phyloP scores from a whole-genome alignment of 2,888 invertebrate genomes.

The Plusia festucae region DNA sequence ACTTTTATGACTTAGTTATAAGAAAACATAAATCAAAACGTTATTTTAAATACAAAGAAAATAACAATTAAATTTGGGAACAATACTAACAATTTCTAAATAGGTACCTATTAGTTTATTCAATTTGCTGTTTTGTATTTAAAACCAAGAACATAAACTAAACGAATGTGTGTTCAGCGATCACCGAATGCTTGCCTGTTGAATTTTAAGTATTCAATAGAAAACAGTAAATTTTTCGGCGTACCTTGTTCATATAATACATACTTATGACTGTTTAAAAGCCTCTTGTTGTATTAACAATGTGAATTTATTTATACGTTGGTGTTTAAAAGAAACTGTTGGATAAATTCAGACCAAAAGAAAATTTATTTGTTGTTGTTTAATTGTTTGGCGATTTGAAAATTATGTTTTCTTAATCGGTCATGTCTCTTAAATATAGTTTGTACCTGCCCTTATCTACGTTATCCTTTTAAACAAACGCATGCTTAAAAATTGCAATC shows the following conservation, averaged over 20 bases:
- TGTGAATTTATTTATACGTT: background rate
- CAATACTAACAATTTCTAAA: constrained; percentile 8
- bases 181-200: constrained; percentile 36
- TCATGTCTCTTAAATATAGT: no score
- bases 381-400: no score
- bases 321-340: background rate
- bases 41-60: background rate
- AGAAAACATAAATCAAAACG: background rate
- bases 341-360: no score
- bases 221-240: constrained; percentile 36
- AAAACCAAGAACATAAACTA: constrained; percentile 31
- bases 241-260: constrained; percentile 21
- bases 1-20: background rate
- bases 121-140: constrained; percentile 43
- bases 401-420: no score
- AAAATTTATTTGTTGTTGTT: no score
- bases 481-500: no score
- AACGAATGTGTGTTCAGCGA: constrained; percentile 40
- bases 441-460: no score
- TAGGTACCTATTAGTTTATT: constrained; percentile 29
- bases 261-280: constrained; percentile 12
- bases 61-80: background rate
- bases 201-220: constrained; percentile 35
- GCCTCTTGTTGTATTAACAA: constrained; percentile 14
- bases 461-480: no score